phyloP scores from a whole-genome alignment of 2,113 vertebrate species.

The Dromaius novaehollandiae region DNA sequence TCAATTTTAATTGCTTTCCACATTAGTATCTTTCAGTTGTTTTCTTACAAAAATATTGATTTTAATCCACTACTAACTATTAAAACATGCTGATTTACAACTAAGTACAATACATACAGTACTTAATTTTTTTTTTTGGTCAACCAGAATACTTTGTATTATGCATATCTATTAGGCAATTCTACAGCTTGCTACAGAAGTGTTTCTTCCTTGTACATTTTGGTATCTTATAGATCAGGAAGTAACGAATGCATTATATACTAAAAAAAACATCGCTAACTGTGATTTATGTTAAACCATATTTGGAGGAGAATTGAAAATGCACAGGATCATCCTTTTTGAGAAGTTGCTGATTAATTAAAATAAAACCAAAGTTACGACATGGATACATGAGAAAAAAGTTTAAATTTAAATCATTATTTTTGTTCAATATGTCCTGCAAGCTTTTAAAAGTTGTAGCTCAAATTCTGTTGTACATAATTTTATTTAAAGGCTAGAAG shows the following conservation, averaged over 20 bases:
- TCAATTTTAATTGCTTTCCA: neutral
- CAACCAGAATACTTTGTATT: neutral
- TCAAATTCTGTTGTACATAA: neutral
- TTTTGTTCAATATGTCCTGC: neutral
- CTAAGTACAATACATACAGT: neutral
- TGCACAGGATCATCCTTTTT: neutral
- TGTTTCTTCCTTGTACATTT: neutral
- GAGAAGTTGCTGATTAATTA: neutral
- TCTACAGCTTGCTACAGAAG: neutral
- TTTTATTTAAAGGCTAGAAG: neutral
- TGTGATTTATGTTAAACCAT: neutral
- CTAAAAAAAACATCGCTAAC: neutral
- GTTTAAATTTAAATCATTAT: neutral
- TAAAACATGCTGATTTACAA: neutral
- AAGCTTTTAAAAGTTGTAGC: neutral
- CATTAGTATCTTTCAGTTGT: neutral
- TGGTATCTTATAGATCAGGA: neutral
- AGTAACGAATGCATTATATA: neutral
- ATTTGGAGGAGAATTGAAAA: neutral
- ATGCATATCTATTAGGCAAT: neutral
- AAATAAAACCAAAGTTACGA: neutral
- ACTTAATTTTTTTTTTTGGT: neutral
- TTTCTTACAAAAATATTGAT: neutral
- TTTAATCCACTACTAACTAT: neutral
- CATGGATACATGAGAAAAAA: neutral